Base-by-base conservation (phyloP, 2,888 invertebrate species). In the Hypolimnas misippus region DNA sequence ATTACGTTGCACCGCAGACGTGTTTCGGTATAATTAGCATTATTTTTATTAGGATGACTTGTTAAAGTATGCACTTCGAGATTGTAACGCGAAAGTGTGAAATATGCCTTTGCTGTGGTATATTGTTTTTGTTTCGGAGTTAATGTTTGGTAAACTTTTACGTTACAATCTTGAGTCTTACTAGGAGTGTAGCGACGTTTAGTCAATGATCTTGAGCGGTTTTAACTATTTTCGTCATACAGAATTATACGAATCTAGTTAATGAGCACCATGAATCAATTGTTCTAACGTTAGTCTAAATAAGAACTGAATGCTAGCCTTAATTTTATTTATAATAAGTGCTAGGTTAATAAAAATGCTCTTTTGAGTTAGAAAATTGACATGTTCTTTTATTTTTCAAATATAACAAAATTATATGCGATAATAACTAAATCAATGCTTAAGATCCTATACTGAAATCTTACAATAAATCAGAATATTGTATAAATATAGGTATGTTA, bases 221-320 rank as follows among this genome's bases (percentile, higher is more conserved):
- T 38, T 49, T 42, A 61, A 63, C 63, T 58, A 62, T 35, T 51
- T 51, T 60, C 60, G 42, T 38, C 7, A 38, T 33, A 29, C 12
- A 62, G 52, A n/a, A 59, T 66, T 17, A 38, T 46, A 55, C 52
- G 54, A 63, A 60, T 53, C 40, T 68, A 74, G 71, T 70, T 73
- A 72, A 74, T 70, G 69, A 70, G 68, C 73, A 73, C 73, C 65
- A 59, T 63, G 62, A 66, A 72, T 72, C 71, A 73, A 76, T 72
- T 74, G 77, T 79, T 84, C 77, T 83, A 82, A 85, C 82, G 78
- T 81, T 83, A 84, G 81, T 83, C 82, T 82, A 86, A 84, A 86
- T 89, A 88, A 87, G 90, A 92, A 91, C 90, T 91, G 89, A 90
- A 83, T 83, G 88, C 87, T 91, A 89, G 90, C 89, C 89, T 89